phyloP scores from a whole-genome alignment of 2,113 vertebrate species.

The Microcebus jonahi region DNA sequence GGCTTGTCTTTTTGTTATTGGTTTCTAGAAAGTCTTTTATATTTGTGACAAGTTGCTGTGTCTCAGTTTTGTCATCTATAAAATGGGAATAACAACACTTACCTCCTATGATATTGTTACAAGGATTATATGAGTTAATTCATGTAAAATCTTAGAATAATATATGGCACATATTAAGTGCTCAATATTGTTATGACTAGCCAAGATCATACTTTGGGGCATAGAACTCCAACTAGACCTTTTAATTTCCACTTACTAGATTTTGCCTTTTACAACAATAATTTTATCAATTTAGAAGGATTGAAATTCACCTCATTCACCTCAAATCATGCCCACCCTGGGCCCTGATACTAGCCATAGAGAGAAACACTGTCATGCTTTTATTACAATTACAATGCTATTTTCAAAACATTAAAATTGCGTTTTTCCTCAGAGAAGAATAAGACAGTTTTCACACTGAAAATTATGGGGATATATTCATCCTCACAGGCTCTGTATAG shows the following conservation, averaged over 20 bases:
- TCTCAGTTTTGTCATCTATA: not conserved
- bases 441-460: not conserved
- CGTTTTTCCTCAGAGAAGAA: not conserved
- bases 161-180: rapidly evolving
- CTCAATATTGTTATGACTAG: not conserved
- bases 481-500: not conserved
- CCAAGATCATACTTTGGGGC: not conserved
- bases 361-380: not conserved
- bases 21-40: not conserved
- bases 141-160: not conserved
- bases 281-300: not conserved
- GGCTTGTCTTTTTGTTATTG: not conserved
- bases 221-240: not conserved
- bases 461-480: not conserved
- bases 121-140: not conserved
- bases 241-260: not conserved
- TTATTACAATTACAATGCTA: not conserved
- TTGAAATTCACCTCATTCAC: not conserved
- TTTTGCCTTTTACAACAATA: not conserved
- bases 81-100: not conserved
- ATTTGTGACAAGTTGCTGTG: not conserved
- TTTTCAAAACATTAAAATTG: not conserved
- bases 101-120: not conserved
- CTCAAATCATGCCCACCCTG: rapidly evolving
- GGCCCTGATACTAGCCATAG: not conserved